Evolutionary conservation across 2,113 vertebrate genomes (phyloP), one percentile per base, ranked within the genome.

Genomic region (Oxygymnocypris stewartii): DNA sequence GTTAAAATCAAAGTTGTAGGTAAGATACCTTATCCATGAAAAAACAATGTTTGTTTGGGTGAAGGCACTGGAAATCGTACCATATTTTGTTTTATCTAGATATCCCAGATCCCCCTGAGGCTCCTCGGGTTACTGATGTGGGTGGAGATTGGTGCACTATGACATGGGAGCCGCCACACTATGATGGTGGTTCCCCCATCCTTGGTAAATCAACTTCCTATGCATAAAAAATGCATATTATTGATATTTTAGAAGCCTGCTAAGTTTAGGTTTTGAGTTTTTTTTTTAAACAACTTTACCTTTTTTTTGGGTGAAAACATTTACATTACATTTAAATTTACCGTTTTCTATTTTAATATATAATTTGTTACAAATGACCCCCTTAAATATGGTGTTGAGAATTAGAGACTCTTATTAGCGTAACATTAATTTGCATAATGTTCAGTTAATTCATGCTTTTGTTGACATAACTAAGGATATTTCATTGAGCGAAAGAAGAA

Each of bases 401-500:
- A 69, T 35, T 18, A 9, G 25, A 65, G 5, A 6, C 12, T 28
- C 25, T 65, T 31, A 63, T 31, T 3, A 31, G 25, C 25, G 0
- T 31, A 20, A 71, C 67, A 35, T 31, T 18, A 8, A 59, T 59
- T 23, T 23, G 28, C 63, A 67, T 69, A 12, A 12, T 47, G 44
- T 47, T 47, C 2, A 47, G 7, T 69, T 40, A 23, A 82, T 57
- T 6, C 51, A 57, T 9, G 54, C 6, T 59, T 4, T n/a, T 12
- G 69, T 57, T 44, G 5, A 7, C 65, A 25, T 37, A 54, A 18
- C 65, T 89, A 85, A 99, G 98, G 98, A 0, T 99, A 99, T 88
- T 99, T 96, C 88, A 95, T 99, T 88, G 98, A 99, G 92, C 96
- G 98, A 87, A 99, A 99, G 90, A 99, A 99, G 95, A 99, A 99